Percentiles rank a stretch among this genome's conserved stretches.
Evolutionary conservation across 2,113 vertebrate species (phyloP).

Genomic region (Isichthys henryi): DNA sequence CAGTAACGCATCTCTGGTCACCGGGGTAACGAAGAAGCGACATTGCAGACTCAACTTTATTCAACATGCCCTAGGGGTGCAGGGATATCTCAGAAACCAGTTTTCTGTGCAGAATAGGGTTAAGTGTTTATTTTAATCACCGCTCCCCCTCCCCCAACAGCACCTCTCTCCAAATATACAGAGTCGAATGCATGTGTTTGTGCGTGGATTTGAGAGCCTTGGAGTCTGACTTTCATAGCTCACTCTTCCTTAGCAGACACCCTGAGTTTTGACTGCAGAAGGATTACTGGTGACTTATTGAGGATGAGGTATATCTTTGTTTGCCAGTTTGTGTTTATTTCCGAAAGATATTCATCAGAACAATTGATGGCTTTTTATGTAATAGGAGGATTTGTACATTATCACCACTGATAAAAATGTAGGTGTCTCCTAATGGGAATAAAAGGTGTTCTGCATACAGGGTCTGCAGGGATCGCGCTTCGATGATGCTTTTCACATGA

Average conservation of each 20-base stretch:
- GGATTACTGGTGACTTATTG: background rate
- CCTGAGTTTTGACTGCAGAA: background rate
- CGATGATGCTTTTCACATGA: background rate
- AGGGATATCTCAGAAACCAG: background rate
- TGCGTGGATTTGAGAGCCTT: background rate
- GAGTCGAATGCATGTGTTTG: background rate
- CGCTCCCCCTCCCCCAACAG: background rate
- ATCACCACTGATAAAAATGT: background rate
- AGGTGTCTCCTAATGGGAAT: background rate
- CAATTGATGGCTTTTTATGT: background rate
- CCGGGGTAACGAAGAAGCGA: background rate
- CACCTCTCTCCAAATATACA: background rate
- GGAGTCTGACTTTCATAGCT: background rate
- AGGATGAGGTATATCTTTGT: background rate
- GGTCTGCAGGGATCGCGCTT: background rate
- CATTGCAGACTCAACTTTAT: background rate
- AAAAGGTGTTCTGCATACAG: conserved; percentile 7
- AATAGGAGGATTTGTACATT: background rate
- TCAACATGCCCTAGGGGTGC: background rate
- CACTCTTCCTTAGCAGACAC: background rate
- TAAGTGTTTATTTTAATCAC: background rate
- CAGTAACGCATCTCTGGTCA: background rate
- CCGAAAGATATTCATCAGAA: background rate
- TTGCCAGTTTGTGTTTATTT: background rate
- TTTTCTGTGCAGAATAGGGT: background rate